These are phyloP conservation scores for Eulemur albifrons DNA, from an alignment of 2,797 vertebrate genomes.

Conservation along the genomic window DNA sequence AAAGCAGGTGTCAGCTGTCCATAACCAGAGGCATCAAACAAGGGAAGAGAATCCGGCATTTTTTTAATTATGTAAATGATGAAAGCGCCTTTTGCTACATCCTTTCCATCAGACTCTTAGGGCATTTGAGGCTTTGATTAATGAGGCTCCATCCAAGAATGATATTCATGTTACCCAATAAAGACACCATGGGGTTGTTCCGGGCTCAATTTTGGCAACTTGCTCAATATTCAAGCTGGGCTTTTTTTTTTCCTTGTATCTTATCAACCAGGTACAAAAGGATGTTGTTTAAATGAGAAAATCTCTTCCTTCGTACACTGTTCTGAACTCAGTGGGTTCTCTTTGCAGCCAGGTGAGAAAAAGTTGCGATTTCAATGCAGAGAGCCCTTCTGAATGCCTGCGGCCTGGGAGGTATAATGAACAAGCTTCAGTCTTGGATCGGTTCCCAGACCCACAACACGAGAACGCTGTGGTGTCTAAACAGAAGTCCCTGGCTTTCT, in stretches of 20 bases:
- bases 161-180: constrained; percentile 73
- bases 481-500: constrained; percentile 82
- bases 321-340: constrained; percentile 73
- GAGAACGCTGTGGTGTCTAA: constrained; percentile 75
- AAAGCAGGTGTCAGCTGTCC: constrained; percentile 72
- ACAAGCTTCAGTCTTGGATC: constrained; percentile 72
- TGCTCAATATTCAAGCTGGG: constrained; percentile 76
- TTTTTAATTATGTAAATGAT: constrained; percentile 77
- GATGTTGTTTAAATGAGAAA: constrained; percentile 78
- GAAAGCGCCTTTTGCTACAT: constrained; percentile 75
- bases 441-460: constrained; percentile 77
- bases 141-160: constrained; percentile 56
- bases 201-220: constrained; percentile 72
- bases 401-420: constrained; percentile 78
- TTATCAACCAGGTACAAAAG: constrained; percentile 79
- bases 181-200: constrained; percentile 71
- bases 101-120: constrained; percentile 55
- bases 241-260: constrained; percentile 56
- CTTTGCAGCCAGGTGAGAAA: constrained; percentile 82
- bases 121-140: constrained; percentile 72
- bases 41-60: constrained; percentile 67
- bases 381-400: constrained; percentile 74
- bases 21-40: constrained; percentile 59
- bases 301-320: constrained; percentile 65
- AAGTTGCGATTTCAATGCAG: constrained; percentile 72